phyloP scores from a whole-genome alignment of 2,888 invertebrate species.

The Drosophila barbarae region DNA sequence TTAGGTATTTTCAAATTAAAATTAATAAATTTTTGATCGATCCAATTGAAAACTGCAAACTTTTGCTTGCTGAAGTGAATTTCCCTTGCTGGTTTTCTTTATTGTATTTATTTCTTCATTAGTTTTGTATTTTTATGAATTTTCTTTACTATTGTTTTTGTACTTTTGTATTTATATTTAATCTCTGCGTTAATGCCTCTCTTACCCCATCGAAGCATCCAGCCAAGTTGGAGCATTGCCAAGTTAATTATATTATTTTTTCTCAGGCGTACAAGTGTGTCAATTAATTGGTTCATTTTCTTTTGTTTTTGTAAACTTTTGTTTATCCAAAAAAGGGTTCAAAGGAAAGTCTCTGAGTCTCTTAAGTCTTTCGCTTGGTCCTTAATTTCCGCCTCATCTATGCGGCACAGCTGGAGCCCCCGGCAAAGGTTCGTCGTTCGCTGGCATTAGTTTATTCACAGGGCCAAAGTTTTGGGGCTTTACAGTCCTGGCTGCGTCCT shows the following conservation, averaged over 20 bases:
- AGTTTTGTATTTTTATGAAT: too few species aligned
- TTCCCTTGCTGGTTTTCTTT: too few species aligned
- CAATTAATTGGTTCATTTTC: neutral
- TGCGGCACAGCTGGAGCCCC: constrained; percentile 3
- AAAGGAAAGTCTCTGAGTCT: neutral
- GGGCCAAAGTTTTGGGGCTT: constrained; percentile 24
- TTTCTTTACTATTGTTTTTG: too few species aligned
- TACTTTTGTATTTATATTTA: neutral
- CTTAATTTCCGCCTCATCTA: constrained; percentile 5
- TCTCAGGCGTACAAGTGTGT: neutral
- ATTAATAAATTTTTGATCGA: too few species aligned
- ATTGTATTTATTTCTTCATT: too few species aligned
- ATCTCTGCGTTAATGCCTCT: too few species aligned
- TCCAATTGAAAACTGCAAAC: too few species aligned
- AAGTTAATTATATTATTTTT: neutral
- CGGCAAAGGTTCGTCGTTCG: neutral
- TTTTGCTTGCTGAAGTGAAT: too few species aligned
- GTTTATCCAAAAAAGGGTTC: neutral
- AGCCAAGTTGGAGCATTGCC: neutral
- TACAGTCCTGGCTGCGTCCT: constrained; percentile 24
- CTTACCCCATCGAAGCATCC: neutral
- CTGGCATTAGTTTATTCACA: constrained; percentile 10
- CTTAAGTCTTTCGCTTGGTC: neutral
- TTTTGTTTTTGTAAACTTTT: neutral
- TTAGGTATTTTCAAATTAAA: too few species aligned